Conservation (phyloP, 2,888 invertebrate species). For the Clivina fossor region DNA sequence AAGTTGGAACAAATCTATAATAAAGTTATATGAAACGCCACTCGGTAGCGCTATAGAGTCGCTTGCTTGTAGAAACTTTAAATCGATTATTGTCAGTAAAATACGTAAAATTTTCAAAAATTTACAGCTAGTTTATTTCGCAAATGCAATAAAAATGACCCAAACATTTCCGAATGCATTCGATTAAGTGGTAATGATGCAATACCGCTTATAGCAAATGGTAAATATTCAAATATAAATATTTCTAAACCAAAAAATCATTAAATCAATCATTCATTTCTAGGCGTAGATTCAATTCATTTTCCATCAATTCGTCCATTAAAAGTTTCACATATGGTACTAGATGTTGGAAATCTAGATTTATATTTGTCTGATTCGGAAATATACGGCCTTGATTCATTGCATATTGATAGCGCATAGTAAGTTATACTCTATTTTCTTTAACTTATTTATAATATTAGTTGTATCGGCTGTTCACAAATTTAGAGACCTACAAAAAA, state of each 20-base stretch:
- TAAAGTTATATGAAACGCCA: too few species aligned
- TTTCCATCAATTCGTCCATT: constrained; percentile 14
- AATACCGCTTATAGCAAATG: constrained; percentile 1
- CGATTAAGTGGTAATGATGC: constrained; percentile 7
- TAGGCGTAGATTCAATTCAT: background rate
- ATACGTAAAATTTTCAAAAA: too few species aligned
- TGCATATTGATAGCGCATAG: constrained; percentile 4
- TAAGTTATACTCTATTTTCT: constrained; percentile 1
- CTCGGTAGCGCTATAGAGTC: too few species aligned
- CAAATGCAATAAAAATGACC: constrained; percentile 2
- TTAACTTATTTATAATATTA: too few species aligned
- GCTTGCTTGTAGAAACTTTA: too few species aligned
- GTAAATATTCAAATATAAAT: background rate
- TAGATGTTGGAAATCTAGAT: constrained; percentile 3
- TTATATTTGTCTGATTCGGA: constrained; percentile 10
- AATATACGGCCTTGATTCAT: constrained; percentile 2
- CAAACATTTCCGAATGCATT: background rate
- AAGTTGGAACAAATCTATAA: too few species aligned
- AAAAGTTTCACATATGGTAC: constrained; percentile 7
- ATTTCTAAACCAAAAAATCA: background rate
- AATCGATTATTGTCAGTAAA: too few species aligned
- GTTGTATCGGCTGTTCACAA: too few species aligned
- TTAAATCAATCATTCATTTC: background rate
- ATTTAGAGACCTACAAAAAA: too few species aligned
- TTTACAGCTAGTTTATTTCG: constrained; percentile 9